Conservation (phyloP, 1,140 invertebrate genomes). For the Capitella teleta region DNA sequence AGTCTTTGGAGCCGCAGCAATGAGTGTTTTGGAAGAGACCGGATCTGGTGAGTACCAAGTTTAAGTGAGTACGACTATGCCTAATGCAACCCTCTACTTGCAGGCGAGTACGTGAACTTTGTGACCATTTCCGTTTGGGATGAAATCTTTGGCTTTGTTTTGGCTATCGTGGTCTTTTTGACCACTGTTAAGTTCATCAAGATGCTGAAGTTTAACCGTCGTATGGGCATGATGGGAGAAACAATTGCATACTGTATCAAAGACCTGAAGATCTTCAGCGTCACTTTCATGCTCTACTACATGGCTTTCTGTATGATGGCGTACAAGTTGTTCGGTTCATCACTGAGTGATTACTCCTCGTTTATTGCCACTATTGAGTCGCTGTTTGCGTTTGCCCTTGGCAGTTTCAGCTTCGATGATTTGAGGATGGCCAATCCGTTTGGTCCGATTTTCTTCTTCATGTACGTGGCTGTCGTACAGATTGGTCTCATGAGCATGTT, state of each 20-base stretch:
- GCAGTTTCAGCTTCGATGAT: constrained; percentile 34
- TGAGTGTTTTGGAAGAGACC: constrained; percentile 35
- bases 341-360: constrained; percentile 23
- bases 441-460: constrained; percentile 64
- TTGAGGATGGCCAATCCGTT: constrained; percentile 38
- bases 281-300: constrained; percentile 39
- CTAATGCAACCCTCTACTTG: constrained; percentile 6
- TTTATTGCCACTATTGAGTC: constrained; percentile 29
- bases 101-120: constrained; percentile 47
- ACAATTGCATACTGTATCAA: constrained; percentile 27
- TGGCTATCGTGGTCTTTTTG: constrained; percentile 43
- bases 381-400: constrained; percentile 36
- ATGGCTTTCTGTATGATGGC: constrained; percentile 30
- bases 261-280: constrained; percentile 33
- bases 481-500: constrained; percentile 72
- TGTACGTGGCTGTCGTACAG: constrained; percentile 65
- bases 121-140: constrained; percentile 44
- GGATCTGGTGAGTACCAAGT: constrained; percentile 25
- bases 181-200: constrained; percentile 47
- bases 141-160: constrained; percentile 42
- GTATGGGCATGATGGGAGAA: constrained; percentile 37
- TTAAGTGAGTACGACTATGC: background rate
- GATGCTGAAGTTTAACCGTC: constrained; percentile 44
- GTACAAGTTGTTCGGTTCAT: constrained; percentile 32
- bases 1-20: constrained; percentile 37